Conservation (phyloP, 2,797 vertebrate genomes). For the Champsocephalus esox region DNA sequence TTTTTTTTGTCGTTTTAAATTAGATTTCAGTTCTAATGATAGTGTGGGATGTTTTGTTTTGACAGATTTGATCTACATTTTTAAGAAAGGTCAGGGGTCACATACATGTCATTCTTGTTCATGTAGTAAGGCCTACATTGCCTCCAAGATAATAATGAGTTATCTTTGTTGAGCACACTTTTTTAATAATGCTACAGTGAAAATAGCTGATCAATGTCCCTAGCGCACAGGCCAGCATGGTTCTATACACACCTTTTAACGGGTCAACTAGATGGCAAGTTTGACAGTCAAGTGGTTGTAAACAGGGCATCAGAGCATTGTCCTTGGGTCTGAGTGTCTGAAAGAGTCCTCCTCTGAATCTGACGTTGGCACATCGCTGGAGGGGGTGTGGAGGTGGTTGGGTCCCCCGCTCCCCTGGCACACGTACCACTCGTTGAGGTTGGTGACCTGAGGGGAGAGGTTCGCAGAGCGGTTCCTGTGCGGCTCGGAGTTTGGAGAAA, state of each 20-base stretch:
- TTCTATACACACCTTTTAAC: slow-evolving; percentile 30
- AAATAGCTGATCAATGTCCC: slow-evolving; percentile 42
- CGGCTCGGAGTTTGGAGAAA: slow-evolving; percentile 87
- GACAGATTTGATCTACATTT: slow-evolving; percentile 21
- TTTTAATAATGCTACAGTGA: slow-evolving; percentile 40
- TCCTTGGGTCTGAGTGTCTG: slow-evolving; percentile 90
- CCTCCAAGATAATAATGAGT: slow-evolving; percentile 26
- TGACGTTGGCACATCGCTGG: slow-evolving; percentile 91
- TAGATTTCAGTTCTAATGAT: slow-evolving; percentile 10
- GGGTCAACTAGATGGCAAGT: slow-evolving; percentile 27
- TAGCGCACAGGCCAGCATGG: slow-evolving; percentile 38
- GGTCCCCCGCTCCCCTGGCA: slow-evolving; percentile 93
- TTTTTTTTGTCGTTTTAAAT: slow-evolving; percentile 20
- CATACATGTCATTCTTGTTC: slow-evolving; percentile 43
- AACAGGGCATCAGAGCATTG: slow-evolving; percentile 88
- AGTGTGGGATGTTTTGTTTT: slow-evolving; percentile 21
- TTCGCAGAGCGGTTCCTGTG: slow-evolving; percentile 87
- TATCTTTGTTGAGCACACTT: slow-evolving; percentile 22
- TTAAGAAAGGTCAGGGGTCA: slow-evolving; percentile 59
- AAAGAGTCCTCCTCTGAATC: slow-evolving; percentile 93
- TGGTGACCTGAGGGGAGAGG: slow-evolving; percentile 96
- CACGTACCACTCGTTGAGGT: slow-evolving; percentile 99
- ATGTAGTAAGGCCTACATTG: slow-evolving; percentile 27
- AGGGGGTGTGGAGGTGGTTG: slow-evolving; percentile 92
- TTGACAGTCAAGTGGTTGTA: slow-evolving; percentile 59